These are phyloP conservation scores for Columba livia DNA, from an alignment of 2,113 vertebrate species.

Conservation along the genomic window DNA sequence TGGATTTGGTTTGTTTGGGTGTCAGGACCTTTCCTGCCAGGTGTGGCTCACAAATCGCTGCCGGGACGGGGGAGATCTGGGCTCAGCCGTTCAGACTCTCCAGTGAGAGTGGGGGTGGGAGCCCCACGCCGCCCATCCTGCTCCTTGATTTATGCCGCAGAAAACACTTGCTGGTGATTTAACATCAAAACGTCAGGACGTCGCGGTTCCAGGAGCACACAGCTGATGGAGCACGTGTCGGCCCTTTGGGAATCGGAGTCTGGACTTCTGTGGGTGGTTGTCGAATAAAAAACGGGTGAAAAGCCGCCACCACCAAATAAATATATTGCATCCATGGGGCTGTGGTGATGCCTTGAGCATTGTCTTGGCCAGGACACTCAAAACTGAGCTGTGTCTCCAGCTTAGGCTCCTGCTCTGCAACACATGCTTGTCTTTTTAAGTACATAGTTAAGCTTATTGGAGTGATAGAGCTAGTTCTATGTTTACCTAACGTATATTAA, in stretches of 20 bases:
- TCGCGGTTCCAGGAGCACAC: neutral
- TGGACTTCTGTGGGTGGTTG: neutral
- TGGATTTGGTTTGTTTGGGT: neutral
- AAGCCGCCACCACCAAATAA: neutral
- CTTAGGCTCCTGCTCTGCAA: neutral
- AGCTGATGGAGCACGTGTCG: neutral
- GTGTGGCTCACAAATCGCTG: neutral
- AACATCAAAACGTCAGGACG: neutral
- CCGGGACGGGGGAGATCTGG: neutral
- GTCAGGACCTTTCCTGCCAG: neutral
- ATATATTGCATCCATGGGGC: neutral
- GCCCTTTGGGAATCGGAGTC: neutral
- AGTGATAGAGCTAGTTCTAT: neutral
- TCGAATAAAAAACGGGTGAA: neutral
- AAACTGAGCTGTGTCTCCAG: neutral
- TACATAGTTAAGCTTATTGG: rapidly evolving
- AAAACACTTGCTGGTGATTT: neutral
- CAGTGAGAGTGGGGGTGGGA: neutral
- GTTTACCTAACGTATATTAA: neutral
- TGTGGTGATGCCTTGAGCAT: neutral
- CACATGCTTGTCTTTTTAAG: neutral
- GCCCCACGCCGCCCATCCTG: neutral
- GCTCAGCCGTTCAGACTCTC: neutral
- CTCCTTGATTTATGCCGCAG: neutral
- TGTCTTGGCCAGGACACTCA: neutral